Evolutionary conservation across 1,140 invertebrate genomes (phyloP).

Genomic region (Platorchestia sp.): DNA sequence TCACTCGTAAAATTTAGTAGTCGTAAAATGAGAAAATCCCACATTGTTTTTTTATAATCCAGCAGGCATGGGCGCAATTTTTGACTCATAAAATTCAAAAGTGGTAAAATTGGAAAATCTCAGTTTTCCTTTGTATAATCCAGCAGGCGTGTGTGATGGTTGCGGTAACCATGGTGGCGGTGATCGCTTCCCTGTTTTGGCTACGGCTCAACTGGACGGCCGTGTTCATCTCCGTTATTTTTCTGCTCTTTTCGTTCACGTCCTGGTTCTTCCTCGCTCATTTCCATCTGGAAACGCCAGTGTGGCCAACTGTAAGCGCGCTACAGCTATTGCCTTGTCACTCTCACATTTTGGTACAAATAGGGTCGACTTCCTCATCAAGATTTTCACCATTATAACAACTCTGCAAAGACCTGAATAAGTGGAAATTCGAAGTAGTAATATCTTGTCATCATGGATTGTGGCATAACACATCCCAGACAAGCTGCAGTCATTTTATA

Average conservation of each 20-base stretch:
- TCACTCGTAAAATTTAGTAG: too few species aligned
- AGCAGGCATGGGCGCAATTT: too few species aligned
- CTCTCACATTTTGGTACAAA: background rate
- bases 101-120: too few species aligned
- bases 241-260: background rate
- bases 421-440: background rate
- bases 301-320: background rate
- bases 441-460: background rate
- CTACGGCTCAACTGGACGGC: background rate
- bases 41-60: too few species aligned
- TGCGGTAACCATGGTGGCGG: background rate
- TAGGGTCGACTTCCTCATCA: background rate
- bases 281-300: background rate
- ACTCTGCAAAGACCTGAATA: background rate
- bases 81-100: too few species aligned
- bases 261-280: conserved; percentile 55
- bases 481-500: too few species aligned
- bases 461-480: too few species aligned
- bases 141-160: background rate
- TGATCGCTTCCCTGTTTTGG: background rate
- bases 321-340: background rate
- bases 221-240: background rate
- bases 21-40: too few species aligned
- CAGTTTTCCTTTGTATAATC: too few species aligned
- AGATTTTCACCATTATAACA: too few species aligned